phyloP scores from a whole-genome alignment of 1,140 invertebrate species.

The Melipona quadrifasciata region DNA sequence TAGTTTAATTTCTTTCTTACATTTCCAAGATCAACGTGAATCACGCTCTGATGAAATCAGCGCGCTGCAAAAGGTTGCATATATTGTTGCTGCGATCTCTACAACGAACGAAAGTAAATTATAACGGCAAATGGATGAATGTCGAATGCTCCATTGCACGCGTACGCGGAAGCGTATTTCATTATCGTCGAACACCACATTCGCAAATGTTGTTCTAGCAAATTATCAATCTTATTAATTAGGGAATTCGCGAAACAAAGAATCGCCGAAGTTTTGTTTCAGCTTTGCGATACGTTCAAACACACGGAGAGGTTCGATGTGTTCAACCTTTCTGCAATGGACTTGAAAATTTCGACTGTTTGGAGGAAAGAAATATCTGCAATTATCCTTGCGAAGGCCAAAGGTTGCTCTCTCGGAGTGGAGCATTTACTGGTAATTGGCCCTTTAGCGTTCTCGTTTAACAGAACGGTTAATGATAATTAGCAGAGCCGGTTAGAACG shows the following conservation, averaged over 20 bases:
- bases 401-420: constrained; percentile 34
- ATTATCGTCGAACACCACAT: no score
- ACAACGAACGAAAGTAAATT: no score
- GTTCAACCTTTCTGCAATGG: neutral
- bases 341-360: constrained; percentile 9
- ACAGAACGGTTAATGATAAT: constrained; percentile 44
- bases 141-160: no score
- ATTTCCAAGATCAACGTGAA: no score
- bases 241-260: neutral
- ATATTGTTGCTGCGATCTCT: no score
- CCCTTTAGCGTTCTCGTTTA: constrained; percentile 37
- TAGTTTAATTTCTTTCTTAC: no score
- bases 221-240: neutral
- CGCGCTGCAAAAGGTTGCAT: no score
- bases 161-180: no score
- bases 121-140: no score
- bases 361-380: constrained; percentile 1
- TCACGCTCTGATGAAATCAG: no score
- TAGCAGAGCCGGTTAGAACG: constrained; percentile 9
- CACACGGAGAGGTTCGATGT: neutral
- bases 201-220: neutral
- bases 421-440: constrained; percentile 41
- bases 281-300: neutral
- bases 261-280: neutral
- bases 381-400: neutral